Evolutionary conservation across 2,797 vertebrate genomes (phyloP).

Genomic region (Sebastes alutus): DNA sequence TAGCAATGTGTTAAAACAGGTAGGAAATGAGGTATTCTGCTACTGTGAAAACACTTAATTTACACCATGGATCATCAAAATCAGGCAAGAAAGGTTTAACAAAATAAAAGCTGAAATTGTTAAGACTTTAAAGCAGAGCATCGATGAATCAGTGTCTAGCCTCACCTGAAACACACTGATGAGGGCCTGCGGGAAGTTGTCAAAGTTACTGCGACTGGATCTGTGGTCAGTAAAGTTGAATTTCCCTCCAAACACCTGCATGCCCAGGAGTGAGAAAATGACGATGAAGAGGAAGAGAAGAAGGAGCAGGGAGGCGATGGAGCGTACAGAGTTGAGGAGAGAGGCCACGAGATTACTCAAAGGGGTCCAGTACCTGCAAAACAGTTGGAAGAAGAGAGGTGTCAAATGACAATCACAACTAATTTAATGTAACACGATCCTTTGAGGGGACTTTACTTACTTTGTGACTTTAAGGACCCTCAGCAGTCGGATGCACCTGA

Average conservation of each 20-base stretch:
- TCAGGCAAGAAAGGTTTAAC: not conserved
- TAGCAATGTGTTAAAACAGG: not conserved
- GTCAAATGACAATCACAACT: not conserved
- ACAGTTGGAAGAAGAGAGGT: not conserved
- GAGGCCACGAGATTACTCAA: slow-evolving; percentile 96
- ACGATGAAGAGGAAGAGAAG: slow-evolving; percentile 97
- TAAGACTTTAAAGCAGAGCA: not conserved
- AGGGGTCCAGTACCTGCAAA: slow-evolving; percentile 92
- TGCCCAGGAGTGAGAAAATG: slow-evolving; percentile 95
- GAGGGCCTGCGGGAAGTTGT: slow-evolving; percentile 96
- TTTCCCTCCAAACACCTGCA: slow-evolving; percentile 98
- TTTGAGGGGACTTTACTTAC: slow-evolving; percentile 68
- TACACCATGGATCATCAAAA: not conserved
- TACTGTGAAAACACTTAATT: not conserved
- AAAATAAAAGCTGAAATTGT: not conserved
- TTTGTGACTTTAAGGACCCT: slow-evolving; percentile 97
- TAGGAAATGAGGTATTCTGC: not conserved
- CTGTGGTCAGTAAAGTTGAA: slow-evolving; percentile 90
- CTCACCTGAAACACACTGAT: slow-evolving; percentile 98
- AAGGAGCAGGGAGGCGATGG: slow-evolving; percentile 95
- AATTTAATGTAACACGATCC: not conserved
- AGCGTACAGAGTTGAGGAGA: slow-evolving; percentile 95
- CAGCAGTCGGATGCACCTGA: slow-evolving; percentile 95
- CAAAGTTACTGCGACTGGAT: slow-evolving; percentile 92
- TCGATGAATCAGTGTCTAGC: rapidly evolving